A percentile compares a stretch with the other conserved stretches of the same genome.
Conservation (phyloP, 2,888 invertebrate genomes). For the Melitaea athalia region DNA sequence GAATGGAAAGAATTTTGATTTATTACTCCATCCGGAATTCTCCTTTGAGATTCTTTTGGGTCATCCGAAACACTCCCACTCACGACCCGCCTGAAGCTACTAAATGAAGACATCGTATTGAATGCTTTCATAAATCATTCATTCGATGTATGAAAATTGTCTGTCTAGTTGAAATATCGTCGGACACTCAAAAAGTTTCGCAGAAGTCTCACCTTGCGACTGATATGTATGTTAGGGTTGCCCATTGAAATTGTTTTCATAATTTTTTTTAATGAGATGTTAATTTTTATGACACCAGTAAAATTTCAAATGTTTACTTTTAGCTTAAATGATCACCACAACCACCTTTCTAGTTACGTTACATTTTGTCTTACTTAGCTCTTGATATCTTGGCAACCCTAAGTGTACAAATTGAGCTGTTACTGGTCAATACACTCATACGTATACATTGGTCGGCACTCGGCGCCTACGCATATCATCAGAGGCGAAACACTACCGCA, state of each 20-base stretch:
- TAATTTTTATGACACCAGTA: neutral
- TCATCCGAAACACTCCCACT: conserved; percentile 70
- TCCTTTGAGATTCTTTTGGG: conserved; percentile 67
- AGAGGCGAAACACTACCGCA: conserved; percentile 45
- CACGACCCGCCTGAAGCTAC: conserved; percentile 74
- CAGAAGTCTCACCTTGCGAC: conserved; percentile 33
- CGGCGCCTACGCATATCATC: conserved; percentile 52
- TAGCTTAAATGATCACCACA: no score
- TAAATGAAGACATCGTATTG: conserved; percentile 73
- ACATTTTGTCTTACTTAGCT: neutral
- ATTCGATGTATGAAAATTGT: conserved; percentile 47
- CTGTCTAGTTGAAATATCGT: conserved; percentile 66
- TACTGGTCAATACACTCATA: conserved; percentile 41
- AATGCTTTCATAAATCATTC: conserved; percentile 73
- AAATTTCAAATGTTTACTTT: no score
- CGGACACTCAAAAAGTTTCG: conserved; percentile 41
- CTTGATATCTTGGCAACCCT: conserved; percentile 48
- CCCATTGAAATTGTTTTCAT: neutral
- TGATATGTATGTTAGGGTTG: conserved; percentile 36
- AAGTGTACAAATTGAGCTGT: conserved; percentile 62
- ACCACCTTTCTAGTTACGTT: neutral
- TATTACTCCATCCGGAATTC: conserved; percentile 70
- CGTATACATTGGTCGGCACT: conserved; percentile 45
- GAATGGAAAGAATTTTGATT: conserved; percentile 70
- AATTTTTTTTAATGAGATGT: neutral